Percentiles rank a stretch among this genome's conserved stretches.
Evolutionary conservation across 2,888 invertebrate species (phyloP).

Genomic region (Harpagoxenus sublaevis): DNA sequence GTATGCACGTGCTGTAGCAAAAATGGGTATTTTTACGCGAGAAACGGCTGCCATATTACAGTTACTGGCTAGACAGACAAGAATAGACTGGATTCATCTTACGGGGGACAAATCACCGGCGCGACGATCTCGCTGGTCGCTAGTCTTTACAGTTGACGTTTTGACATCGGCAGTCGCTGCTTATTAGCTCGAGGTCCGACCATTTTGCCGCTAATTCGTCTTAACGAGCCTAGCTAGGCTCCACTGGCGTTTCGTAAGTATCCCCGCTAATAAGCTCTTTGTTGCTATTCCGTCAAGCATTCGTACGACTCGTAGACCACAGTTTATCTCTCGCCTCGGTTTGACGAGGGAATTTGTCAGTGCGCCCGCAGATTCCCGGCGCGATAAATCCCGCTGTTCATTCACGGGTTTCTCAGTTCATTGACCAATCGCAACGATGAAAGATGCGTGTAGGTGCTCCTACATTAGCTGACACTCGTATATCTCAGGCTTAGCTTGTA

Average conservation of each 20-base stretch:
- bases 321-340: constrained; percentile 43
- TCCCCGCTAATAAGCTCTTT: constrained; percentile 74
- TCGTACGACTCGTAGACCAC: constrained; percentile 56
- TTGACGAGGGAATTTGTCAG: constrained; percentile 54
- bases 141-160: constrained; percentile 75
- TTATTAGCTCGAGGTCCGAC: constrained; percentile 78
- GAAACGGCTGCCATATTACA: not conserved
- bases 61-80: constrained; percentile 21
- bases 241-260: constrained; percentile 73
- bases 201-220: constrained; percentile 77
- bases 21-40: constrained; percentile 18
- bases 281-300: constrained; percentile 64
- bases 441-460: constrained; percentile 54
- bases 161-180: constrained; percentile 77
- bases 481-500: constrained; percentile 33
- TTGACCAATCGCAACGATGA: constrained; percentile 50
- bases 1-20: not conserved
- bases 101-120: constrained; percentile 65
- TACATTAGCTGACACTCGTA: constrained; percentile 54
- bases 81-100: constrained; percentile 52
- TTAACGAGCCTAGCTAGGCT: constrained; percentile 76
- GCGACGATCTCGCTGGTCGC: constrained; percentile 65
- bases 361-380: constrained; percentile 41
- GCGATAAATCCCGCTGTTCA: constrained; percentile 57
- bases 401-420: constrained; percentile 52